Evolutionary conservation across 2,888 invertebrate genomes (phyloP).

Genomic region (Dryobota labecula): DNA sequence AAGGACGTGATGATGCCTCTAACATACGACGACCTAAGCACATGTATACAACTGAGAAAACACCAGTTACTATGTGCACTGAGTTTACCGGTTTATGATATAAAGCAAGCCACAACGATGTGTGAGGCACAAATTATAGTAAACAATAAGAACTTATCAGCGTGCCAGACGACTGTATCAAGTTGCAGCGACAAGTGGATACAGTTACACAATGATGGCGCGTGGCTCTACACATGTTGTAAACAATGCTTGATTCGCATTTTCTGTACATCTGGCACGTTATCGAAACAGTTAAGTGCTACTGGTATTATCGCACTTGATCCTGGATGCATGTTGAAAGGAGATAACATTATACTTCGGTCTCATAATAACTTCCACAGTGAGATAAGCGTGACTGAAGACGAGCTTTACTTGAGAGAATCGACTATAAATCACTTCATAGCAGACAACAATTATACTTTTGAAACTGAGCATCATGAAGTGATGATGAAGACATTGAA

Average conservation of each 20-base stretch:
- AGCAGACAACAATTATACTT: background rate
- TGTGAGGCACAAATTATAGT: constrained; percentile 7
- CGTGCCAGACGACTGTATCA: constrained; percentile 11
- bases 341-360: constrained; percentile 3
- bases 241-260: background rate
- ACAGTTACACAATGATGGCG: background rate
- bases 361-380: constrained; percentile 6
- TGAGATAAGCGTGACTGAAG: background rate
- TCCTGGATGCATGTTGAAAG: constrained; percentile 5
- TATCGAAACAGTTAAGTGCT: background rate
- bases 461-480: background rate
- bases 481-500: constrained; percentile 4
- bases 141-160: too few relatives aligned
- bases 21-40: background rate
- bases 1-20: background rate
- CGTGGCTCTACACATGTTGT: background rate
- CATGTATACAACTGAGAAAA: constrained; percentile 4
- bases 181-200: constrained; percentile 9
- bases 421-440: constrained; percentile 1
- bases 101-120: background rate
- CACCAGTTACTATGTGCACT: constrained; percentile 16
- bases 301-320: background rate
- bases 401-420: background rate
- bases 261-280: constrained; percentile 11
- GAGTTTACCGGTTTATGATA: background rate